Conservation (phyloP, 2,888 invertebrate species). For the Himalopsyche anomala region DNA sequence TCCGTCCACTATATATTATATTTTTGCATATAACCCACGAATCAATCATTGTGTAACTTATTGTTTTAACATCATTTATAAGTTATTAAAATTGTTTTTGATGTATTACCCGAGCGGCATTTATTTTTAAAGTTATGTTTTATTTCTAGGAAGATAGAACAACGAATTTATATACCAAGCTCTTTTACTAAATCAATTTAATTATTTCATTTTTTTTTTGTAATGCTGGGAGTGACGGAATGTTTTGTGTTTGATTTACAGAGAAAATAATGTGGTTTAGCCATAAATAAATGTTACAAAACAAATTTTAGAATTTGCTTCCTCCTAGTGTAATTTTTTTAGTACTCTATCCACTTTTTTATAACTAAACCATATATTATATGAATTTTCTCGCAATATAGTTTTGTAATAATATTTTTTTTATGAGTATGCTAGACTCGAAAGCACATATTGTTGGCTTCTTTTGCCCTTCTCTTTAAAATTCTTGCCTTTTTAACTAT, state of each 20-base stretch:
- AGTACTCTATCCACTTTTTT: too few species aligned
- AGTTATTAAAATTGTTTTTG: background rate
- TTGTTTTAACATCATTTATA: background rate
- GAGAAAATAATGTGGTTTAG: background rate
- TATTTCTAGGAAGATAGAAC: slow-evolving; percentile 6
- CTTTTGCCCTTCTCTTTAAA: too few species aligned
- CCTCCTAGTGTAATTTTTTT: background rate
- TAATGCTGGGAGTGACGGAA: background rate
- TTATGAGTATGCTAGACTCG: too few species aligned
- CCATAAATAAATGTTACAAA: background rate
- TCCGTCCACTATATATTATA: slow-evolving; percentile 36
- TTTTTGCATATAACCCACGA: background rate
- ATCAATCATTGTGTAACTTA: slow-evolving; percentile 19
- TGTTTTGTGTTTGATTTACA: background rate
- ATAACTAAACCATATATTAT: too few species aligned
- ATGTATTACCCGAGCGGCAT: background rate
- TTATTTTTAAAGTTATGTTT: slow-evolving; percentile 5
- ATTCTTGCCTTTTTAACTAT: too few species aligned
- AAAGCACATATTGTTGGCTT: too few species aligned
- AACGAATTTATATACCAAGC: slow-evolving; percentile 21
- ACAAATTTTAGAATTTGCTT: too few species aligned
- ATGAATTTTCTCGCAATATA: too few species aligned
- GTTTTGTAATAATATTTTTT: too few species aligned
- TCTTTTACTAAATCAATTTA: background rate
- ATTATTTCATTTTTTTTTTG: background rate